Evolutionary conservation across 2,113 vertebrate species (phyloP).

Genomic region (Tachysurus fulvidraco): DNA sequence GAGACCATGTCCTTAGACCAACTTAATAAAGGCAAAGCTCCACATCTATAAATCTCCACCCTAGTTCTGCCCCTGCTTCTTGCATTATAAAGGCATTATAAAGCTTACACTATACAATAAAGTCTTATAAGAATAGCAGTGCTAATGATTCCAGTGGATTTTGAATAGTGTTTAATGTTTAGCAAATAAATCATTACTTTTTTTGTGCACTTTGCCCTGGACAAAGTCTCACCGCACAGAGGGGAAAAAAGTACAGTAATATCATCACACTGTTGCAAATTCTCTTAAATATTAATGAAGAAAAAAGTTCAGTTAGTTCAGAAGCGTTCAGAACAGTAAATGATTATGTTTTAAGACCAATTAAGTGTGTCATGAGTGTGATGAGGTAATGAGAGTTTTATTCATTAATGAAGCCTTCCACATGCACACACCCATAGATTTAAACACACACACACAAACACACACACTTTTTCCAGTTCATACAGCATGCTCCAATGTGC

Average conservation of each 20-base stretch:
- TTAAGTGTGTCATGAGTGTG: not conserved
- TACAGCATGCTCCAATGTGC: slow-evolving; percentile 61
- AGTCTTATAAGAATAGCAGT: not conserved
- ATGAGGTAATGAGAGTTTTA: not conserved
- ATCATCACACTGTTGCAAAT: not conserved
- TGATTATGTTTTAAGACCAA: not conserved
- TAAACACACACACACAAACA: not conserved
- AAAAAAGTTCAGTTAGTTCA: not conserved
- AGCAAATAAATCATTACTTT: not conserved
- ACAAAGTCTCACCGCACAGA: not conserved
- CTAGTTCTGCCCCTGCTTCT: not conserved
- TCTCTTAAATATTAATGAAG: not conserved
- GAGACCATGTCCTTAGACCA: slow-evolving; percentile 12
- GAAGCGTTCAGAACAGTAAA: not conserved
- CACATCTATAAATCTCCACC: slow-evolving; percentile 12
- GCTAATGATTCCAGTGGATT: not conserved
- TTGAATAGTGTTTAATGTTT: not conserved
- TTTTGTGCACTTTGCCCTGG: not conserved
- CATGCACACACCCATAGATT: not conserved
- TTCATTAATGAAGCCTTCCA: not conserved
- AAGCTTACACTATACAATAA: not conserved
- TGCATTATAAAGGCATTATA: not conserved
- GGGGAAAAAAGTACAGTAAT: not conserved
- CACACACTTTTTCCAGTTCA: slow-evolving; percentile 41
- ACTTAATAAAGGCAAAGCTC: not conserved